Evolutionary conservation across 2,888 invertebrate genomes (phyloP).

Genomic region (Argyresthia albistria): DNA sequence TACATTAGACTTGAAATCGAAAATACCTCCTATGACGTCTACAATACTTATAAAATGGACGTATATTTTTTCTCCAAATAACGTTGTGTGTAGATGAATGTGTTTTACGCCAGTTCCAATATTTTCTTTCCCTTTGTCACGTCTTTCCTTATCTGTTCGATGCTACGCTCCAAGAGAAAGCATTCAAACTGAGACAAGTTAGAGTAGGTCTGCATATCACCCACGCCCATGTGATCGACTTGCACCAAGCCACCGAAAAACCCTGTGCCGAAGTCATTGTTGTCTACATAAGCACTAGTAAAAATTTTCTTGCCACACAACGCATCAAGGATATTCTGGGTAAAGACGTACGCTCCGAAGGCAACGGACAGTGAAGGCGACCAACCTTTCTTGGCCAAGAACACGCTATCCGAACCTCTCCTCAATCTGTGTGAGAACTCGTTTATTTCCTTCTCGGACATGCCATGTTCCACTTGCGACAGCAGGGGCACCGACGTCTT

Average conservation of each 20-base stretch:
- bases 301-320: conserved; percentile 27
- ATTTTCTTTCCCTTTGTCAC: conserved; percentile 33
- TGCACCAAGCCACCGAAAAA: conserved; percentile 40
- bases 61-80: conserved; percentile 4
- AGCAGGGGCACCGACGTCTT: conserved; percentile 84
- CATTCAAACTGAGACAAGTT: conserved; percentile 35
- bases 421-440: conserved; percentile 52
- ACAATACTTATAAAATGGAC: not conserved
- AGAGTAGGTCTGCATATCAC: conserved; percentile 34
- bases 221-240: conserved; percentile 28
- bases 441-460: conserved; percentile 46
- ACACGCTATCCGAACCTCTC: conserved; percentile 74
- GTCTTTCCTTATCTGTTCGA: conserved; percentile 37
- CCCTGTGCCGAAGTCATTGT: conserved; percentile 48
- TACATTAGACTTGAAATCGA: not conserved
- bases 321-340: conserved; percentile 66
- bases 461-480: conserved; percentile 72
- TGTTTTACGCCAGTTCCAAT: conserved; percentile 27
- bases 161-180: conserved; percentile 32
- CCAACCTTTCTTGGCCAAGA: conserved; percentile 74
- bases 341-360: conserved; percentile 74
- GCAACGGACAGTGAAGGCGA: conserved; percentile 76
- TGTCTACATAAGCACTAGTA: conserved; percentile 41
- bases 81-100: no score
- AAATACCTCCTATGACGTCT: not conserved